These are phyloP conservation scores for Genyomyrus donnyi DNA, from an alignment of 2,113 vertebrate species.

Conservation along the genomic window DNA sequence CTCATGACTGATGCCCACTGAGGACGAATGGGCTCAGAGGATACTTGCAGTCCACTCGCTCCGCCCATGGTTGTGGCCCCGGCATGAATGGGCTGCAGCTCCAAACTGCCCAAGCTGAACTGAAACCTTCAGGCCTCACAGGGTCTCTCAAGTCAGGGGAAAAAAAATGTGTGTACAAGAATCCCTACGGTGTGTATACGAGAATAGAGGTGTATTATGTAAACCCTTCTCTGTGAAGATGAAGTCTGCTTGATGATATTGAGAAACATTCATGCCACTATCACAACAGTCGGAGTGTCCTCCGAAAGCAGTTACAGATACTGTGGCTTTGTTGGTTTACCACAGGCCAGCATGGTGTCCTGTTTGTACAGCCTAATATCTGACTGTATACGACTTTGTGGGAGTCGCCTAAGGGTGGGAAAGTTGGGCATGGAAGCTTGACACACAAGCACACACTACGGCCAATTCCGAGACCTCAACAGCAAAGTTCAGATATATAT, in stretches of 20 bases:
- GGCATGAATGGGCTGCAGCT: background rate
- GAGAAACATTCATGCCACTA: background rate
- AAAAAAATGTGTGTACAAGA: background rate
- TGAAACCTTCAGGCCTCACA: background rate
- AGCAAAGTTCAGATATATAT: background rate
- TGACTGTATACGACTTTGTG: background rate
- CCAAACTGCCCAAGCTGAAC: background rate
- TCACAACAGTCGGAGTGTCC: background rate
- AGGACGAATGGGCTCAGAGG: background rate
- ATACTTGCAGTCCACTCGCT: background rate
- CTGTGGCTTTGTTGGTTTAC: background rate
- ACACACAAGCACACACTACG: background rate
- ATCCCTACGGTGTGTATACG: too few relatives aligned
- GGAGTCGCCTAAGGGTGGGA: background rate
- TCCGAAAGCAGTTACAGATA: background rate
- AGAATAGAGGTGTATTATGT: background rate
- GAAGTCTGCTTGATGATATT: background rate
- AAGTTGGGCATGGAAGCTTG: background rate
- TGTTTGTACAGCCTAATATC: background rate
- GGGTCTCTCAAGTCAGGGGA: background rate
- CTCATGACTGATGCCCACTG: background rate
- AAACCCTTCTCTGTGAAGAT: background rate
- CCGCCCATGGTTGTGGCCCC: background rate
- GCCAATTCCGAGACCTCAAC: background rate
- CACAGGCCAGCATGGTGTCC: background rate